A percentile compares a stretch with the other conserved stretches of the same genome.
phyloP scores from a whole-genome alignment of 2,797 vertebrate genomes.

The Furcifer pardalis region DNA sequence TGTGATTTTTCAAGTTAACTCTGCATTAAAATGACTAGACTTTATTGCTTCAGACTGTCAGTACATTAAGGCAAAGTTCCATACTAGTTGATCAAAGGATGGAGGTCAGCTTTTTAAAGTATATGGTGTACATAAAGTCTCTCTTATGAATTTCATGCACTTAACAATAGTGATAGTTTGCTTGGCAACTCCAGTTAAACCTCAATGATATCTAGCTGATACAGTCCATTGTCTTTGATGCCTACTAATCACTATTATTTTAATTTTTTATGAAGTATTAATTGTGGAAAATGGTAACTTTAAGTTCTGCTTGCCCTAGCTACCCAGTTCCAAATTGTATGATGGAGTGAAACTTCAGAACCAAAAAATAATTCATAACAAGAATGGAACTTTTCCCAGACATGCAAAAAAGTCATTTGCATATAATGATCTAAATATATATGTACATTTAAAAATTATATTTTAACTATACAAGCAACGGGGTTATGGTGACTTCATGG shows the following conservation, averaged over 20 bases:
- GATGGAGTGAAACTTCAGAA: background rate
- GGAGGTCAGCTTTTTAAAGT: conserved; percentile 62
- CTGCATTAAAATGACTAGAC: conserved; percentile 52
- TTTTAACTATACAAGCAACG: background rate
- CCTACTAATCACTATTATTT: conserved; percentile 55
- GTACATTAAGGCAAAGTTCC: conserved; percentile 58
- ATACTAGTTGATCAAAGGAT: conserved; percentile 69
- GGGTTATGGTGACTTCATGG: too few species aligned
- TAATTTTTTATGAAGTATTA: conserved; percentile 60
- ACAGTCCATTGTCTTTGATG: conserved; percentile 56
- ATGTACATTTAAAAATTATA: background rate
- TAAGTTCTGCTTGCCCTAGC: background rate
- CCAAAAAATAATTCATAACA: background rate
- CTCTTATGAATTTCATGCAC: conserved; percentile 44
- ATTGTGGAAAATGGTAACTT: conserved; percentile 43
- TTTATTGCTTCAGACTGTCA: conserved; percentile 60
- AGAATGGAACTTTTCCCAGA: background rate
- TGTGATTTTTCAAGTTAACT: conserved; percentile 60
- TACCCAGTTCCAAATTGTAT: background rate
- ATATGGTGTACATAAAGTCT: conserved; percentile 48
- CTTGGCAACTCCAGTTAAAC: conserved; percentile 61
- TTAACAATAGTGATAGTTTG: conserved; percentile 57
- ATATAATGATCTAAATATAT: background rate
- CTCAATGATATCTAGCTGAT: conserved; percentile 47
- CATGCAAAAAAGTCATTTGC: background rate